These are phyloP conservation scores for Hermaeophaga mercurialis DNA, from an alignment of 2,888 invertebrate genomes.

Conservation along the genomic window DNA sequence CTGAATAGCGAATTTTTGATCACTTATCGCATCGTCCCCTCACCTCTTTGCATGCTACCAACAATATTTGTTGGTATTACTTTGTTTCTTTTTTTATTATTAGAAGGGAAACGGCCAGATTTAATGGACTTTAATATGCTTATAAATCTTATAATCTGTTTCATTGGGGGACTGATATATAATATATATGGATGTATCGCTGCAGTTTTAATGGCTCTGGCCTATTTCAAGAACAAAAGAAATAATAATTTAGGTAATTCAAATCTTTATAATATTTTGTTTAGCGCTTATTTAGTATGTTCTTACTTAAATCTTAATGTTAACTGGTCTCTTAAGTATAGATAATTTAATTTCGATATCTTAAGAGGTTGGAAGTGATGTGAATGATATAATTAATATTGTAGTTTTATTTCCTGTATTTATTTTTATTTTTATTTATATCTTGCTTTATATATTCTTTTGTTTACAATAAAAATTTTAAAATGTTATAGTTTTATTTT, in stretches of 20 bases:
- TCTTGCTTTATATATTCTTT: too few relatives aligned
- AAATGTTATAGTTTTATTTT: too few relatives aligned
- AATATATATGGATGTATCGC: constrained; percentile 10
- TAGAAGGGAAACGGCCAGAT: constrained; percentile 40
- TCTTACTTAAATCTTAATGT: too few relatives aligned
- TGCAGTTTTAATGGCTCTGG: constrained; percentile 9
- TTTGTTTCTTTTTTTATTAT: constrained; percentile 33
- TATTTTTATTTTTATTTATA: too few relatives aligned
- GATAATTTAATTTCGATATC: too few relatives aligned
- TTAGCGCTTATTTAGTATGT: too few relatives aligned
- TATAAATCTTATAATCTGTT: constrained; percentile 24
- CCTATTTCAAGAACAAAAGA: constrained; percentile 21
- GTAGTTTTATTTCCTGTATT: too few relatives aligned
- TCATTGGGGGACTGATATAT: constrained; percentile 4
- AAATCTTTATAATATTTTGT: constrained; percentile 18
- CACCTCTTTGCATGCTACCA: constrained; percentile 33
- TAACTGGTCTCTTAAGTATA: too few relatives aligned
- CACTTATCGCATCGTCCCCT: constrained; percentile 33
- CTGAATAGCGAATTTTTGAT: constrained; percentile 38
- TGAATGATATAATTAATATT: too few relatives aligned
- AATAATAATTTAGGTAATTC: constrained; percentile 18
- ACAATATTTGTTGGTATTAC: constrained; percentile 36
- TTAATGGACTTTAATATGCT: constrained; percentile 41
- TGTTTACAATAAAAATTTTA: too few relatives aligned
- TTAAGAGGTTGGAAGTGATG: too few relatives aligned